These are phyloP conservation scores for Montipora efflorescens DNA, from an alignment of 64 coral and sea anemone genomes.

Conservation along the genomic window DNA sequence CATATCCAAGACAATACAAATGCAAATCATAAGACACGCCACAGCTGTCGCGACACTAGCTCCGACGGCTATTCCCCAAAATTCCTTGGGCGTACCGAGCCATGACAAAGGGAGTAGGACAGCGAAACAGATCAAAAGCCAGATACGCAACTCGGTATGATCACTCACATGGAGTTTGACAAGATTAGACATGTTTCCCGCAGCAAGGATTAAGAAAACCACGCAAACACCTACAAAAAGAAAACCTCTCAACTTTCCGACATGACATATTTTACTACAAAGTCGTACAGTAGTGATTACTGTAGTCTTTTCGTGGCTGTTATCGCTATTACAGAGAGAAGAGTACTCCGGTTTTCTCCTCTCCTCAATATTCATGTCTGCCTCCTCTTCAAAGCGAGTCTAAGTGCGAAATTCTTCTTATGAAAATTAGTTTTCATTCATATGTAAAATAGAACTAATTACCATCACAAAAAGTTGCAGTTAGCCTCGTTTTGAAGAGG, in stretches of 20 bases:
- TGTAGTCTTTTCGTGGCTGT: too few relatives aligned
- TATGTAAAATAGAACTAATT: too few relatives aligned
- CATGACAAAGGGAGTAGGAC: constrained; percentile 81
- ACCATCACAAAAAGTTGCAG: too few relatives aligned
- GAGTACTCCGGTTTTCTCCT: too few relatives aligned
- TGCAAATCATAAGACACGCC: constrained; percentile 85
- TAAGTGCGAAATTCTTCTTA: too few relatives aligned
- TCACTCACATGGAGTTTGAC: constrained; percentile 54
- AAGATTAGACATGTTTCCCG: constrained; percentile 79
- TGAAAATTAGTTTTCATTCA: too few relatives aligned
- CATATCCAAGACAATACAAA: constrained; percentile 75
- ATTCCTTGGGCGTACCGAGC: constrained; percentile 95
- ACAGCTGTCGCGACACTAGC: constrained; percentile 84
- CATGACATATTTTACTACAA: not conserved
- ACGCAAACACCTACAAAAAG: constrained; percentile 75
- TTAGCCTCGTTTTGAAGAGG: too few relatives aligned
- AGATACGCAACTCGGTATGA: constrained; percentile 69
- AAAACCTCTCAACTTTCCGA: not conserved
- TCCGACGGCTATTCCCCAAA: constrained; percentile 90
- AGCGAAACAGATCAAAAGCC: constrained; percentile 82
- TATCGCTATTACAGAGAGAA: too few relatives aligned
- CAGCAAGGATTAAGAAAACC: constrained; percentile 90
- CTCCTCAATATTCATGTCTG: too few relatives aligned
- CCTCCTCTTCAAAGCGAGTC: too few relatives aligned
- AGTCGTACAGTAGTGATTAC: too few relatives aligned